A percentile compares a stretch with the other conserved stretches of the same genome.
Evolutionary conservation across 2,113 vertebrate species (phyloP).

Genomic region (Dolichotis patagonum): DNA sequence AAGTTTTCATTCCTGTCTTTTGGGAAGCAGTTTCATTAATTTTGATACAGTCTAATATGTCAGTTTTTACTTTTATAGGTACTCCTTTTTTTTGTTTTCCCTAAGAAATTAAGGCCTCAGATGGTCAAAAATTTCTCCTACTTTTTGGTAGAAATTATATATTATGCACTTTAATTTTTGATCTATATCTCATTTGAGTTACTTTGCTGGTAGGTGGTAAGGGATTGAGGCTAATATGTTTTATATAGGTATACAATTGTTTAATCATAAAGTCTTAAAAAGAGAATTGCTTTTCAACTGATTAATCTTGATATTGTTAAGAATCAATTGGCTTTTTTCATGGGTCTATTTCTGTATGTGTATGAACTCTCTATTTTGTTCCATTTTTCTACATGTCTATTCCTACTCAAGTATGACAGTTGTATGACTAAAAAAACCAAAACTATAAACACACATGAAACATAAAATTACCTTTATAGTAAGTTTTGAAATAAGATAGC

Average conservation of each 20-base stretch:
- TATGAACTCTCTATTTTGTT: neutral
- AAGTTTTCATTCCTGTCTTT: neutral
- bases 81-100: neutral
- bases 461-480: neutral
- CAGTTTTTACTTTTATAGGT: neutral
- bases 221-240: neutral
- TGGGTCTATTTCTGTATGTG: neutral
- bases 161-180: neutral
- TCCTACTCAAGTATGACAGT: neutral
- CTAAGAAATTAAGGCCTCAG: neutral
- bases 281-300: neutral
- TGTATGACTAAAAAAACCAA: neutral
- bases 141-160: neutral
- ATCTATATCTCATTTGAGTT: neutral
- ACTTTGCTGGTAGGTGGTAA: neutral
- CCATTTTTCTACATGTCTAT: neutral
- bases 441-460: neutral
- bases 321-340: neutral
- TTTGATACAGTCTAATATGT: neutral
- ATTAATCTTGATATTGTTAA: conserved; percentile 22
- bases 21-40: conserved; percentile 25
- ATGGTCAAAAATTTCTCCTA: neutral
- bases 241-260: neutral
- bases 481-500: neutral
- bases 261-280: conserved; percentile 6